Evolutionary conservation across 2,888 invertebrate species (phyloP).

Genomic region (Ashinkailepas kermadecensis): DNA sequence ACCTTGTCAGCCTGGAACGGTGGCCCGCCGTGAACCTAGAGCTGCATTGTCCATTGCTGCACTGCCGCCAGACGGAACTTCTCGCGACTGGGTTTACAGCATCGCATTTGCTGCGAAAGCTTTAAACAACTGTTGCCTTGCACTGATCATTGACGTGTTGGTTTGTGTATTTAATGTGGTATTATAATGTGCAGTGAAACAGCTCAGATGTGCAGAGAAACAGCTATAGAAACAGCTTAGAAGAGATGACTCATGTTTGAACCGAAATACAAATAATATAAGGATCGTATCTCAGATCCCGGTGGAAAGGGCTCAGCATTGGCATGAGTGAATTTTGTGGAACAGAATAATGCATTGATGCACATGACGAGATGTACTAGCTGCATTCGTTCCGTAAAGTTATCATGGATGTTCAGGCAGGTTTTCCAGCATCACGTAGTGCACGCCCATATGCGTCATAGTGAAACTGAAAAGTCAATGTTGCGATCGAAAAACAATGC

Average conservation of each 20-base stretch:
- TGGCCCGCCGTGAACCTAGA: background rate
- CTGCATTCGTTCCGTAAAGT: too few species aligned
- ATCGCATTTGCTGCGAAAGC: background rate
- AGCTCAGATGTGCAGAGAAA: too few species aligned
- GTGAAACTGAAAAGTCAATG: too few species aligned
- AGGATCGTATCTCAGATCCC: too few species aligned
- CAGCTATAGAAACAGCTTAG: background rate
- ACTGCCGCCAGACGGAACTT: background rate
- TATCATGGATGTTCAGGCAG: too few species aligned
- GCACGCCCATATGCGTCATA: too few species aligned
- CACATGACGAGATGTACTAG: too few species aligned
- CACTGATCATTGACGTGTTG: background rate
- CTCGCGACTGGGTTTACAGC: slow-evolving; percentile 1
- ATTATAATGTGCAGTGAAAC: background rate
- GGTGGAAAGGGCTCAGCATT: too few species aligned
- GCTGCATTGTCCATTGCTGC: background rate
- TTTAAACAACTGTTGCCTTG: slow-evolving; percentile 1
- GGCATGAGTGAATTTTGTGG: too few species aligned
- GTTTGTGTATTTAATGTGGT: background rate
- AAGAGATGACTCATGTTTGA: background rate
- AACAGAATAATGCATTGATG: too few species aligned
- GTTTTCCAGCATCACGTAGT: too few species aligned
- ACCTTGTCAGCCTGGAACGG: background rate
- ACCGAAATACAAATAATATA: background rate
- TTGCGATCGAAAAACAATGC: too few species aligned